These are phyloP conservation scores for Melierax canorus DNA, from an alignment of 2,113 vertebrate species.

Conservation along the genomic window DNA sequence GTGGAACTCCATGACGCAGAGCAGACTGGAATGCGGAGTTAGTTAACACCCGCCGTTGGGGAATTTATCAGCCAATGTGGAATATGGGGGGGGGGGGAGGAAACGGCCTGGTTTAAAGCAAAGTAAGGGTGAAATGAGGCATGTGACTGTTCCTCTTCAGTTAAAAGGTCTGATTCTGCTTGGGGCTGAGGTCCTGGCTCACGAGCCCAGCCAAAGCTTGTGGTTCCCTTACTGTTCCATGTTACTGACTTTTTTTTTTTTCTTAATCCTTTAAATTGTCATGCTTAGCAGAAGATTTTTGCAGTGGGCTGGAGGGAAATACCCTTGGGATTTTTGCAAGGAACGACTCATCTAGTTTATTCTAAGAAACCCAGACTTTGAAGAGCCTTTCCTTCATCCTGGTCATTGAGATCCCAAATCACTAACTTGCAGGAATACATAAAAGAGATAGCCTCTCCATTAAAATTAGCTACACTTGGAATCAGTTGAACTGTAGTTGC, in stretches of 20 bases:
- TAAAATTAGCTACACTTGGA: background rate
- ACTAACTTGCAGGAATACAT: background rate
- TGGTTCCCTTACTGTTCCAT: background rate
- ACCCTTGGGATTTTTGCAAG: background rate
- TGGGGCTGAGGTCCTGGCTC: background rate
- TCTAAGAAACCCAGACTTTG: background rate
- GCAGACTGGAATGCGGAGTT: constrained; percentile 68
- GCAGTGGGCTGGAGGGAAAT: background rate
- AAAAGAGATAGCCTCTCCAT: background rate
- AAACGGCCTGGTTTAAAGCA: constrained; percentile 42
- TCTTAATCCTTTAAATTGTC: background rate
- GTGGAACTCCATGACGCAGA: constrained; percentile 72
- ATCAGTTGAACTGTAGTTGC: constrained; percentile 7
- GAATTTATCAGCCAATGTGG: constrained; percentile 67
- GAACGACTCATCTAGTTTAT: background rate
- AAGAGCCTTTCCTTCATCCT: background rate
- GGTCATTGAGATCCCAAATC: background rate
- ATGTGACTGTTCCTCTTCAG: constrained; percentile 50
- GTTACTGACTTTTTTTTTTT: background rate
- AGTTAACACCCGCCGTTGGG: constrained; percentile 67
- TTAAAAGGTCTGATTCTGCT: constrained; percentile 40
- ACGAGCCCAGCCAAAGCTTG: background rate
- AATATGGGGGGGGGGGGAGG: constrained; percentile 7
- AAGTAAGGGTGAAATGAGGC: constrained; percentile 58
- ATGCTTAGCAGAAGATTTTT: background rate